Conservation (phyloP, 2,797 vertebrate species). For the Anolis apletophallus region DNA sequence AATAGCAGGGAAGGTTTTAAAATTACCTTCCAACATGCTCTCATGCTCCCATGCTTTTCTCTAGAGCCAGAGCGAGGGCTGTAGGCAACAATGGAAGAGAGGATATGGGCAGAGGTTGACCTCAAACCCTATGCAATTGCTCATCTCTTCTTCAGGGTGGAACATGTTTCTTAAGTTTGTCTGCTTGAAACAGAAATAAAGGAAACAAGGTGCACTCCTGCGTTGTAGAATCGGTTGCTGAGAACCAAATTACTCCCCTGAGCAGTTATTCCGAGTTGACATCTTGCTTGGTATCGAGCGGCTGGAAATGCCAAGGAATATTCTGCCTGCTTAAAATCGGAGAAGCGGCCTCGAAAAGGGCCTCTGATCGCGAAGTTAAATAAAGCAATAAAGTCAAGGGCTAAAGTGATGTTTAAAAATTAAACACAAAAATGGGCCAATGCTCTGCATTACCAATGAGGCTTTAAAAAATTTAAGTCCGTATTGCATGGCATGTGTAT, state of each 20-base stretch:
- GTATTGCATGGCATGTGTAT: slow-evolving; percentile 65
- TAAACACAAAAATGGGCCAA: slow-evolving; percentile 63
- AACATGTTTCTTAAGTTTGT: neutral
- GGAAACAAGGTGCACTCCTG: neutral
- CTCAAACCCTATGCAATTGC: too few species aligned
- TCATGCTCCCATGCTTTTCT: neutral
- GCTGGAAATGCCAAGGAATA: slow-evolving; percentile 18
- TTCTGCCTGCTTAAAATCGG: slow-evolving; percentile 32
- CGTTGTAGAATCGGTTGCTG: neutral
- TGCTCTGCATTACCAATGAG: slow-evolving; percentile 60
- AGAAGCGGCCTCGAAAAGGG: slow-evolving; percentile 10
- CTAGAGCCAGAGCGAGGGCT: too few species aligned
- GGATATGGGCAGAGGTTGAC: too few species aligned
- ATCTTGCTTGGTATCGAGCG: neutral
- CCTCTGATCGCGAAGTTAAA: slow-evolving; percentile 34
- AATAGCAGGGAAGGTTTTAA: too few species aligned
- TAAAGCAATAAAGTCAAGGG: slow-evolving; percentile 54
- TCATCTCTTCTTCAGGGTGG: too few species aligned
- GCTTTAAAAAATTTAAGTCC: slow-evolving; percentile 69
- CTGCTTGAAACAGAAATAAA: slow-evolving; percentile 2
- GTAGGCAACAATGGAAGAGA: too few species aligned
- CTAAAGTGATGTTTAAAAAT: slow-evolving; percentile 65
- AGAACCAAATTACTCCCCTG: neutral
- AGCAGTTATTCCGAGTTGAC: neutral
- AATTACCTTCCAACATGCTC: neutral